A percentile compares a stretch with the other conserved stretches of the same genome.
phyloP scores from a whole-genome alignment of 2,797 vertebrate genomes.

The Neosilurus hyrtlii region DNA sequence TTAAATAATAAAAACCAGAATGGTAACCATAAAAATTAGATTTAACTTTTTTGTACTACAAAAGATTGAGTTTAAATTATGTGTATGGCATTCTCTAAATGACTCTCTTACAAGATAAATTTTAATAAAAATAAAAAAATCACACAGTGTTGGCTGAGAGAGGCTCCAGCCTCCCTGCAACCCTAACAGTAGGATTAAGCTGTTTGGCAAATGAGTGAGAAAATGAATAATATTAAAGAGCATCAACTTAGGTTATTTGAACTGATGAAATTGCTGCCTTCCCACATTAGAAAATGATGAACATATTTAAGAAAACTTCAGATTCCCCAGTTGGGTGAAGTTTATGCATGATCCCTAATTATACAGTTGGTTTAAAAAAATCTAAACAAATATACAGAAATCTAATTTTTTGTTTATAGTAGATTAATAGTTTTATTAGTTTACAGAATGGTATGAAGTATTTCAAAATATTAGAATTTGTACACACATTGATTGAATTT shows the following conservation, averaged over 20 bases:
- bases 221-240: not conserved
- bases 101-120: not conserved
- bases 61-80: too few species aligned
- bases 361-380: not conserved
- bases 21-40: too few species aligned
- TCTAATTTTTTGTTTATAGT: not conserved
- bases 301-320: not conserved
- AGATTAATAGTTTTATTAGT: not conserved
- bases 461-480: not conserved
- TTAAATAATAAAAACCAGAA: not conserved
- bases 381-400: not conserved
- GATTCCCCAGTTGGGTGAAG: not conserved
- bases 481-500: not conserved
- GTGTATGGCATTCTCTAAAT: not conserved
- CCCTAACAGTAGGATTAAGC: too few species aligned
- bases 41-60: too few species aligned
- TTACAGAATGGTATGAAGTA: not conserved
- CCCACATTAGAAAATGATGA: not conserved
- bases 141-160: too few species aligned
- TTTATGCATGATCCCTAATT: not conserved
- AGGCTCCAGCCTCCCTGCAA: too few species aligned
- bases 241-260: not conserved
- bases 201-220: not conserved
- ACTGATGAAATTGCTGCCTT: not conserved
- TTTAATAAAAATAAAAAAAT: not conserved